Evolutionary conservation across 2,113 vertebrate species (phyloP), one percentile per base, ranked within the genome.

Genomic region (Halichoeres trimaculatus): DNA sequence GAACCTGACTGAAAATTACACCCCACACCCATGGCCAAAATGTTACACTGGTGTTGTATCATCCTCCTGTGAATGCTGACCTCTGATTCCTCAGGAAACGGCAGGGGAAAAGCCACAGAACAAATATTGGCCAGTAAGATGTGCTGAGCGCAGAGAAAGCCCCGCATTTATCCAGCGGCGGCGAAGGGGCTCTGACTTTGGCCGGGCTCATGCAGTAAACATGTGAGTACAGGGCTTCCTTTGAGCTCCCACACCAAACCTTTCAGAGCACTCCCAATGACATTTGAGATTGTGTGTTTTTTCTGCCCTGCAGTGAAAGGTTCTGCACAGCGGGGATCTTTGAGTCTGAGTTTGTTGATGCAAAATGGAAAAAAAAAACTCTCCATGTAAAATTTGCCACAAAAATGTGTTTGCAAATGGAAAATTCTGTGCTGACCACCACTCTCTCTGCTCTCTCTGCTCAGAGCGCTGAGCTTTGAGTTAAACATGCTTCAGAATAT

Each of bases 201-300:
- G 65, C 80, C 76, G 64, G 54, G 60, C 76, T 81, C 67, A 67
- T 59, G 72, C 73, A 40, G 78, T 66, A 89, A 88, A 93, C 88
- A 89, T 73, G 64, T 59, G 82, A 63, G 54, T 83, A 94, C 90
- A 94, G 88, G 55, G 89, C 81, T 80, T 81, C 86, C 81, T 93
- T 93, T 94, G 81, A 94, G 85, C 71, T 82, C 66, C 64, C 81
- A 90, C 78, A 89, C 83, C 82, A 84, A 66, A 80, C 81, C 64
- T 74, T 92, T 92, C 86, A 91, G 80, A 76, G 71, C 70, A 38
- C 40, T 41, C 41, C 68, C 53, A 71, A 80, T 70, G 80, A 81
- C 71, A 74, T 92, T 88, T 92, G 47, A 72, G 75, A 74, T 68
- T 51, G 19, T 35, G 67, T 86, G 63, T 74, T 75, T 59, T 36